Percentiles rank a stretch among this genome's conserved stretches.
These are phyloP conservation scores for Phlogophora meticulosa DNA, from an alignment of 2,888 invertebrate species.

Conservation along the genomic window DNA sequence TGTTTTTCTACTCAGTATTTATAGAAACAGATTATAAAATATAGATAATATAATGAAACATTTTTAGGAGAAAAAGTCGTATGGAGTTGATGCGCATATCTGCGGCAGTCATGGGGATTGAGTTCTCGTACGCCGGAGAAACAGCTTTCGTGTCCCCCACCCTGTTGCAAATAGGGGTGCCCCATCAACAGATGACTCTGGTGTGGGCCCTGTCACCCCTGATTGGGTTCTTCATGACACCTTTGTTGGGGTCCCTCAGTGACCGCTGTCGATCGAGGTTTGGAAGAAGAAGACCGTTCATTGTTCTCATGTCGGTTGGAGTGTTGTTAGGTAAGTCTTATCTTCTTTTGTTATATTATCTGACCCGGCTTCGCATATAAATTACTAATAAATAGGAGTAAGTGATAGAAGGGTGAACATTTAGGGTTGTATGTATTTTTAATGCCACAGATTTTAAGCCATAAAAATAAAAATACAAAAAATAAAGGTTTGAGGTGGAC, in stretches of 20 bases:
- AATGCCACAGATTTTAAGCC: too few relatives aligned
- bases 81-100: constrained; percentile 96
- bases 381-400: too few relatives aligned
- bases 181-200: constrained; percentile 98
- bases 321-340: constrained; percentile 94
- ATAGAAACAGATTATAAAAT: too few relatives aligned
- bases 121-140: constrained; percentile 99
- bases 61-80: constrained; percentile 93
- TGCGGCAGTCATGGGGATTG: constrained; percentile 99
- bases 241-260: constrained; percentile 97
- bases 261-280: constrained; percentile 95
- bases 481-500: too few relatives aligned
- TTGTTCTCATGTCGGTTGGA: constrained; percentile 96
- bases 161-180: constrained; percentile 97
- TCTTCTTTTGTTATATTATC: too few relatives aligned
- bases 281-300: constrained; percentile 98
- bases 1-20: too few relatives aligned
- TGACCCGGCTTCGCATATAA: too few relatives aligned
- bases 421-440: too few relatives aligned
- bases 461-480: too few relatives aligned
- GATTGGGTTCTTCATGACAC: constrained; percentile 98
- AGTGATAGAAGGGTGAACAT: too few relatives aligned
- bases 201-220: constrained; percentile 99
- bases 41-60: neutral
- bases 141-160: constrained; percentile 99